These are phyloP conservation scores for Hyperoplus immaculatus DNA, from an alignment of 2,797 vertebrate genomes.

Conservation along the genomic window DNA sequence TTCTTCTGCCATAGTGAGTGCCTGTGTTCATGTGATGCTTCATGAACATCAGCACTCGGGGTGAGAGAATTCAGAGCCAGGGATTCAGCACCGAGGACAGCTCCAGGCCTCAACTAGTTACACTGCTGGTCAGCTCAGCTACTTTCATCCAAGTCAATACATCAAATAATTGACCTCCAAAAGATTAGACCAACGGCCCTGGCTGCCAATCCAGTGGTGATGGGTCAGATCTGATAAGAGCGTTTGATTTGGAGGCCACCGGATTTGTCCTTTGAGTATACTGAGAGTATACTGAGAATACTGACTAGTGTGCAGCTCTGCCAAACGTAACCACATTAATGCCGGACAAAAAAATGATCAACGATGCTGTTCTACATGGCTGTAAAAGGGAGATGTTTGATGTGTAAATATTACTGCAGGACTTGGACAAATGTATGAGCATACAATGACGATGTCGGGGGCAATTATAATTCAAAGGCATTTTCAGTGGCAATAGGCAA, in stretches of 20 bases:
- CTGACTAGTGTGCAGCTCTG: conserved; percentile 8
- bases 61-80: conserved; percentile 46
- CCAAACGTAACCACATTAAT: background rate
- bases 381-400: background rate
- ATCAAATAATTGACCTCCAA: conserved; percentile 75
- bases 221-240: conserved; percentile 60
- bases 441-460: conserved; percentile 11
- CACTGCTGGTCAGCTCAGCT: conserved; percentile 59
- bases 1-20: conserved; percentile 51
- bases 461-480: conserved; percentile 27
- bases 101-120: conserved; percentile 40
- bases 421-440: conserved; percentile 23
- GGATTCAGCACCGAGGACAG: conserved; percentile 72
- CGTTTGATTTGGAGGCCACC: conserved; percentile 39
- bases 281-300: background rate
- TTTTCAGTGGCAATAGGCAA: conserved; percentile 69
- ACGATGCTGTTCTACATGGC: conserved; percentile 20
- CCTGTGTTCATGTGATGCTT: conserved; percentile 56
- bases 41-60: conserved; percentile 55
- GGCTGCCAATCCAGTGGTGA: conserved; percentile 52
- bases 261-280: conserved; percentile 42
- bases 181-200: conserved; percentile 65
- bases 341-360: background rate
- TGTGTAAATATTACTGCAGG: conserved; percentile 24
- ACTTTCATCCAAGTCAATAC: conserved; percentile 66